Conservation (phyloP, 2,113 vertebrate species). For the Thamnaconus septentrionalis region DNA sequence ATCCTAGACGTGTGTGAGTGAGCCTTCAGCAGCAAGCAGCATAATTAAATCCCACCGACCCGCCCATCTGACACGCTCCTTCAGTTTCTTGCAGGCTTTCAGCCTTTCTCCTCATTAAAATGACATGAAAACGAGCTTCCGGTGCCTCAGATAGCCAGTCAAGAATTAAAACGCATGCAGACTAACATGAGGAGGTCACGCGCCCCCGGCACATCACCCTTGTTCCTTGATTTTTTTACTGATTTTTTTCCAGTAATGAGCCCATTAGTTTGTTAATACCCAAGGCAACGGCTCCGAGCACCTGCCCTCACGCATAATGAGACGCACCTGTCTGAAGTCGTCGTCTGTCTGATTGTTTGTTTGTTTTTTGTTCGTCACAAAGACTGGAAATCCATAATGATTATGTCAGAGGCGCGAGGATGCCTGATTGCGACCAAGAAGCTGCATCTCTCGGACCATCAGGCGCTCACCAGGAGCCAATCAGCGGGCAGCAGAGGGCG, state of each 20-base stretch:
- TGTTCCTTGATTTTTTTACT: too few relatives aligned
- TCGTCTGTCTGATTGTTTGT: neutral
- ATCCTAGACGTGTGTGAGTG: too few relatives aligned
- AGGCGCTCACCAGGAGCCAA: neutral
- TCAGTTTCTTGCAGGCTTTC: too few relatives aligned
- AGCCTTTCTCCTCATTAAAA: slow-evolving; percentile 1
- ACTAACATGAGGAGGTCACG: too few relatives aligned
- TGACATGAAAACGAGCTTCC: slow-evolving; percentile 2
- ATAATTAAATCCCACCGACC: slow-evolving; percentile 50
- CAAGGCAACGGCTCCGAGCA: too few relatives aligned
- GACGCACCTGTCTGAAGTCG: neutral
- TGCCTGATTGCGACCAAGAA: neutral
- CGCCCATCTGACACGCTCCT: slow-evolving; percentile 22
- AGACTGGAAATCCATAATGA: slow-evolving; percentile 12
- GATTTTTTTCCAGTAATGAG: neutral
- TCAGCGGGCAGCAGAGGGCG: neutral
- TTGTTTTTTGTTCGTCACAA: slow-evolving; percentile 5
- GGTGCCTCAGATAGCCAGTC: too few relatives aligned
- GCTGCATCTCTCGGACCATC: neutral
- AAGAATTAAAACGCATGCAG: too few relatives aligned
- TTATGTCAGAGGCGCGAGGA: neutral
- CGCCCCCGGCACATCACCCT: too few relatives aligned
- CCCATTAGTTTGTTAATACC: neutral
- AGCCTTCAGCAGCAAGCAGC: slow-evolving; percentile 13
- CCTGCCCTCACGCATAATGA: neutral